Evolutionary conservation across 1,140 invertebrate species (phyloP).

Genomic region (Eurosta solidaginis): DNA sequence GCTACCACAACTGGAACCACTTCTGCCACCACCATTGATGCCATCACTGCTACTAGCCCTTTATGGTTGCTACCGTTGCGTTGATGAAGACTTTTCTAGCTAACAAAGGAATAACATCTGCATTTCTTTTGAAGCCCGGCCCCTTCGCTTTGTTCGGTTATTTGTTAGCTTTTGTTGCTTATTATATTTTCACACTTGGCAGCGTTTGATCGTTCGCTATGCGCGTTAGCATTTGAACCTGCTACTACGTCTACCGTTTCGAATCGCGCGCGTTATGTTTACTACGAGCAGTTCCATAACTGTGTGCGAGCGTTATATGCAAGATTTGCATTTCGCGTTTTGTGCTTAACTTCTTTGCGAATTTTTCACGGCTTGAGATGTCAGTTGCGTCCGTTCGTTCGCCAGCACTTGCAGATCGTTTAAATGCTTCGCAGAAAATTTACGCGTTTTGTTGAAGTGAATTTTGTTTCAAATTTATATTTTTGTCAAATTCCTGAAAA

Average conservation of each 20-base stretch:
- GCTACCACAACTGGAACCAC: too few relatives aligned
- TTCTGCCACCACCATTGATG: neutral
- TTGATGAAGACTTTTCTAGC: neutral
- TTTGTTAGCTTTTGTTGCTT: neutral
- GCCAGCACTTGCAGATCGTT: neutral
- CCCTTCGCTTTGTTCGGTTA: too few relatives aligned
- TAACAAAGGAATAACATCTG: neutral
- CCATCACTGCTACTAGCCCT: neutral
- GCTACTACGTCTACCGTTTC: neutral
- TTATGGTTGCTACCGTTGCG: too few relatives aligned
- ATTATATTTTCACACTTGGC: slow-evolving; percentile 28
- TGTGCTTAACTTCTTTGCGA: slow-evolving; percentile 15
- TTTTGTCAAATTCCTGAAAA: neutral
- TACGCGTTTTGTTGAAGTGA: neutral
- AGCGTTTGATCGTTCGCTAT: slow-evolving; percentile 1
- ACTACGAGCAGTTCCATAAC: too few relatives aligned
- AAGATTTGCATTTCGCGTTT: neutral
- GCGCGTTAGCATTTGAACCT: neutral
- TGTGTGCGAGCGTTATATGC: too few relatives aligned
- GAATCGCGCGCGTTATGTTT: neutral
- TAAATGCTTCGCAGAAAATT: neutral
- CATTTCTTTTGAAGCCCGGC: slow-evolving; percentile 5
- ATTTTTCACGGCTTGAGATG: slow-evolving; percentile 3
- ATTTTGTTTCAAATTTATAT: neutral
- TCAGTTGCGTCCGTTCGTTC: slow-evolving; percentile 6